A percentile compares a stretch with the other conserved stretches of the same genome.
phyloP scores from a whole-genome alignment of 37 sponge, comb jelly and placozoan species.

The Aplysina aerophoba region DNA sequence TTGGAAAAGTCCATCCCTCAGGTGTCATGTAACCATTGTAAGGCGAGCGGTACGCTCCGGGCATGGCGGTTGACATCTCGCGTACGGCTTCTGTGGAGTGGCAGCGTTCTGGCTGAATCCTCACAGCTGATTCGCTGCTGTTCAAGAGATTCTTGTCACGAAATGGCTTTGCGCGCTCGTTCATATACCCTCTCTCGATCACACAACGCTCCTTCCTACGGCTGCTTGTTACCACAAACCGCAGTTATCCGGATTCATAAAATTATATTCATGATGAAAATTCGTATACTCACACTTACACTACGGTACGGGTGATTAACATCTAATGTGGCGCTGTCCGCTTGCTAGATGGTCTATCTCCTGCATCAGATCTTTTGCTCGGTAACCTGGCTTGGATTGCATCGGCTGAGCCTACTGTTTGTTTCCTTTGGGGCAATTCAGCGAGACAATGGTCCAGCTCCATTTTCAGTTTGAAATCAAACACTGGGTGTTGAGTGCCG shows the following conservation, averaged over 20 bases:
- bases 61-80: constrained; percentile 35
- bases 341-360: too few relatives aligned
- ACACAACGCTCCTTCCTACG: not conserved
- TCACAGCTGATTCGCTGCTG: not conserved
- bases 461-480: too few relatives aligned
- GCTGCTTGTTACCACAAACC: constrained; percentile 15
- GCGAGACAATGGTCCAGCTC: too few relatives aligned
- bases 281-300: too few relatives aligned
- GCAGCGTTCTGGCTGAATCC: constrained; percentile 18
- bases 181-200: constrained; percentile 22
- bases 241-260: constrained; percentile 26
- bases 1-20: constrained; percentile 17
- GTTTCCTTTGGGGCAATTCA: too few relatives aligned
- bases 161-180: constrained; percentile 30
- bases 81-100: constrained; percentile 24
- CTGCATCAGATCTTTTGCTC: too few relatives aligned
- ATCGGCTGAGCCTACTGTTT: too few relatives aligned
- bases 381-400: too few relatives aligned
- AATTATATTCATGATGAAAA: not conserved
- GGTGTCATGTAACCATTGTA: constrained; percentile 29
- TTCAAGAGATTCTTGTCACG: constrained; percentile 39
- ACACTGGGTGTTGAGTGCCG: too few relatives aligned
- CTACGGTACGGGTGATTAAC: too few relatives aligned
- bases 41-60: constrained; percentile 24
- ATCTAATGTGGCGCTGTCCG: too few relatives aligned